These are phyloP conservation scores for Melanostigma gelatinosum DNA, from an alignment of 2,113 vertebrate genomes.

Conservation along the genomic window DNA sequence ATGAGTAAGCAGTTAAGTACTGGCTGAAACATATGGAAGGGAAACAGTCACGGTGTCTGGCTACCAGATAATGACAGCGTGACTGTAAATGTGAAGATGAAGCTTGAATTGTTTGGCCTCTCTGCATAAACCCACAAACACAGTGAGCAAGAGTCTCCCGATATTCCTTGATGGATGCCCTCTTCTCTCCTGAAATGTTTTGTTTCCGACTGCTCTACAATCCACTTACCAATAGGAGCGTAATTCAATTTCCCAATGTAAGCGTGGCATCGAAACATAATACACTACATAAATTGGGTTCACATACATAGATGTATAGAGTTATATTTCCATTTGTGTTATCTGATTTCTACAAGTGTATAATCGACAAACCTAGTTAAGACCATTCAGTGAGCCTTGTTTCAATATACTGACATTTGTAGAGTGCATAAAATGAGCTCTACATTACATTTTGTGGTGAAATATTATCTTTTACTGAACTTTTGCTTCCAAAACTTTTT, in stretches of 20 bases:
- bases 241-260: slow-evolving; percentile 48
- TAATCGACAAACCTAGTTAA: slow-evolving; percentile 12
- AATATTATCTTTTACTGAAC: not conserved
- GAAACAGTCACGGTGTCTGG: slow-evolving; percentile 46
- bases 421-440: slow-evolving; percentile 12
- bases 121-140: slow-evolving; percentile 20
- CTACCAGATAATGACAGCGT: slow-evolving; percentile 33
- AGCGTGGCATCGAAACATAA: slow-evolving; percentile 38
- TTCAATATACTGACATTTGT: slow-evolving; percentile 16
- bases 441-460: not conserved
- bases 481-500: not conserved
- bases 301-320: not conserved
- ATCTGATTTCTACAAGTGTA: slow-evolving; percentile 24
- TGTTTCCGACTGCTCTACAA: slow-evolving; percentile 8
- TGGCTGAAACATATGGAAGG: slow-evolving; percentile 21
- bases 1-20: slow-evolving; percentile 55
- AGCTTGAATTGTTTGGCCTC: slow-evolving; percentile 34
- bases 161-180: not conserved
- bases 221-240: slow-evolving; percentile 29
- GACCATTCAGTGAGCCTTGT: slow-evolving; percentile 3
- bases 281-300: slow-evolving; percentile 15
- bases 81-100: slow-evolving; percentile 27
- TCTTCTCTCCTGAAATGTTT: slow-evolving; percentile 19
- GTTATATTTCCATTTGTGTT: slow-evolving; percentile 30
- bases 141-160: slow-evolving; percentile 14